Conservation (phyloP, 2,797 vertebrate genomes). For the Pogonophryne albipinna region DNA sequence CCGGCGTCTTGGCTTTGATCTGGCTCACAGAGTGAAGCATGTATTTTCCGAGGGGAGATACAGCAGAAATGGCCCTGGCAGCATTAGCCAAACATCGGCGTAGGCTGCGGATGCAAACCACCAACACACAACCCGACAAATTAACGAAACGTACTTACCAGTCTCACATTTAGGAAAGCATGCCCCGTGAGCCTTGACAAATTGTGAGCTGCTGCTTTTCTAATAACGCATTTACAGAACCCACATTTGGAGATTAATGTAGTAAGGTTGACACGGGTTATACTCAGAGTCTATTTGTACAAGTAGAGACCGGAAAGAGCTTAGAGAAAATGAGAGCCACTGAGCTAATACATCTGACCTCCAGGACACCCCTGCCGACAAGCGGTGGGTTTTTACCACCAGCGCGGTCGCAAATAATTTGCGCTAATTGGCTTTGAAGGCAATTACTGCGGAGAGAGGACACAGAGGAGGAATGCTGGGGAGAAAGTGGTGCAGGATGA, state of each 20-base stretch:
- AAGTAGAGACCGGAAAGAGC: conserved; percentile 64
- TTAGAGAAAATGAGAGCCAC: conserved; percentile 65
- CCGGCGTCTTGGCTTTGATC: conserved; percentile 84
- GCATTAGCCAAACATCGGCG: conserved; percentile 78
- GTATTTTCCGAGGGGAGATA: conserved; percentile 82
- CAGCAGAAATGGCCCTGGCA: conserved; percentile 81
- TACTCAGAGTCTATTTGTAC: conserved; percentile 60
- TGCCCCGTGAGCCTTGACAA: conserved; percentile 66
- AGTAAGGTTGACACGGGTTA: conserved; percentile 65
- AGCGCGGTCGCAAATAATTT: conserved; percentile 75
- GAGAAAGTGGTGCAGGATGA: conserved; percentile 71
- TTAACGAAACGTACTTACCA: conserved; percentile 84
- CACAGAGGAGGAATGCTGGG: conserved; percentile 69
- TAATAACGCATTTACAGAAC: conserved; percentile 72
- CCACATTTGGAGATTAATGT: conserved; percentile 68
- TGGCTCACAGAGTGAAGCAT: conserved; percentile 83
- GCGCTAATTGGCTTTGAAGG: conserved; percentile 81
- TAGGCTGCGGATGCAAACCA: conserved; percentile 70
- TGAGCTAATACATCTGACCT: conserved; percentile 73
- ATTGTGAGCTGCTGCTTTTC: conserved; percentile 55
- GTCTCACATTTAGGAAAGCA: conserved; percentile 65
- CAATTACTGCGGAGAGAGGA: conserved; percentile 75
- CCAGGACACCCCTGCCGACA: conserved; percentile 59
- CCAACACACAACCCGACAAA: conserved; percentile 77
- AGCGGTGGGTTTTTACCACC: conserved; percentile 64